Percentiles rank a stretch among this genome's conserved stretches.
These are phyloP conservation scores for Leptopilina clavipes DNA, from an alignment of 1,140 invertebrate species.

Conservation along the genomic window DNA sequence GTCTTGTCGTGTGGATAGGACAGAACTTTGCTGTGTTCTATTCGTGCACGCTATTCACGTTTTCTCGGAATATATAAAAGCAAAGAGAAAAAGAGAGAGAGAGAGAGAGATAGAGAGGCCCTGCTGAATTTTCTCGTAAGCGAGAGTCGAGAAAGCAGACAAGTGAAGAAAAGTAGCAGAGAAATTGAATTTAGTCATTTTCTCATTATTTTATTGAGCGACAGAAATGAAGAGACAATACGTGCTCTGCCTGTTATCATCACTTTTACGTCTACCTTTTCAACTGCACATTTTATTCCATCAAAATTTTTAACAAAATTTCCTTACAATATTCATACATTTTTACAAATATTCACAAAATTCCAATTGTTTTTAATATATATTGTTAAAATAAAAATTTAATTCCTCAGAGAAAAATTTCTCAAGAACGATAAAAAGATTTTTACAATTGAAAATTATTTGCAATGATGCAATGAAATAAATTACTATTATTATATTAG, in stretches of 20 bases:
- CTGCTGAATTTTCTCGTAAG: constrained; percentile 45
- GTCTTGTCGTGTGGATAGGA: constrained; percentile 41
- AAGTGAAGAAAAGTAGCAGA: constrained; percentile 38
- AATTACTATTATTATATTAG: too few relatives aligned
- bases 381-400: too few relatives aligned
- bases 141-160: constrained; percentile 46
- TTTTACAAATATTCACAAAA: too few relatives aligned
- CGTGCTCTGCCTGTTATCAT: constrained; percentile 47
- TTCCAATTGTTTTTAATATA: too few relatives aligned
- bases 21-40: constrained; percentile 24
- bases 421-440: too few relatives aligned
- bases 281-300: constrained; percentile 12
- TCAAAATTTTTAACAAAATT: neutral
- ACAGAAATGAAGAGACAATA: constrained; percentile 35
- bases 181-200: constrained; percentile 60
- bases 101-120: neutral
- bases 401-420: too few relatives aligned
- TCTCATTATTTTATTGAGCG: constrained; percentile 59
- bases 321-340: neutral
- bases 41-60: constrained; percentile 53
- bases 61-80: constrained; percentile 51
- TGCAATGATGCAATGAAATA: too few relatives aligned
- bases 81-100: neutral
- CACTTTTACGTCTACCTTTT: constrained; percentile 32
- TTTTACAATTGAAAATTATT: too few relatives aligned